Conservation (phyloP, 2,797 vertebrate genomes). For the Lacerta viridis region DNA sequence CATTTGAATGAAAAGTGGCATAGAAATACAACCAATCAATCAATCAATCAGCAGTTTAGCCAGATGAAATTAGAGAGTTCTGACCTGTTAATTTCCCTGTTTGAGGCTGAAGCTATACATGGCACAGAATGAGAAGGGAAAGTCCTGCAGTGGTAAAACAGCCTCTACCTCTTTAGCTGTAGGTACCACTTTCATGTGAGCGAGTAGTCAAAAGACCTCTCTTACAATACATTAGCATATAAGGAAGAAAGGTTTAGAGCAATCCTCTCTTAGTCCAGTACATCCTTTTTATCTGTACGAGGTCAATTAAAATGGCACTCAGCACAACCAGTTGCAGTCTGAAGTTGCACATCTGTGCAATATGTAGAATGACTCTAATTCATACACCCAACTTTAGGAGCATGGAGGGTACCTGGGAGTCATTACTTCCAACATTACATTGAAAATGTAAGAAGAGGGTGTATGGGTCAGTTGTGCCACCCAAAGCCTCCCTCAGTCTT, state of each 20-base stretch:
- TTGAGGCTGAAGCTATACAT: not conserved
- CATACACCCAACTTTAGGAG: not conserved
- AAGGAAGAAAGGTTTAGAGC: not conserved
- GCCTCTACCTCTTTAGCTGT: not conserved
- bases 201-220: not conserved
- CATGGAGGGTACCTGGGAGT: not conserved
- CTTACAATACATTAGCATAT: not conserved
- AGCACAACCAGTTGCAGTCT: not conserved
- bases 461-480: not conserved
- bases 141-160: not conserved
- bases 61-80: not conserved
- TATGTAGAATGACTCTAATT: not conserved
- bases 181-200: not conserved
- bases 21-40: too few relatives aligned
- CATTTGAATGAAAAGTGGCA: too few relatives aligned
- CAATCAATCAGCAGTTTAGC: not conserved
- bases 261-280: not conserved
- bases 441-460: not conserved
- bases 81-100: not conserved
- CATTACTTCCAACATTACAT: not conserved
- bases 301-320: not conserved
- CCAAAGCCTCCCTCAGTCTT: too few relatives aligned
- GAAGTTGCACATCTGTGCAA: not conserved
- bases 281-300: not conserved
- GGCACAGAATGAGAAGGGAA: not conserved